Evolutionary conservation across 2,113 vertebrate species (phyloP), one percentile per base, ranked within the genome.

Genomic region (Eptesicus fuscus): DNA sequence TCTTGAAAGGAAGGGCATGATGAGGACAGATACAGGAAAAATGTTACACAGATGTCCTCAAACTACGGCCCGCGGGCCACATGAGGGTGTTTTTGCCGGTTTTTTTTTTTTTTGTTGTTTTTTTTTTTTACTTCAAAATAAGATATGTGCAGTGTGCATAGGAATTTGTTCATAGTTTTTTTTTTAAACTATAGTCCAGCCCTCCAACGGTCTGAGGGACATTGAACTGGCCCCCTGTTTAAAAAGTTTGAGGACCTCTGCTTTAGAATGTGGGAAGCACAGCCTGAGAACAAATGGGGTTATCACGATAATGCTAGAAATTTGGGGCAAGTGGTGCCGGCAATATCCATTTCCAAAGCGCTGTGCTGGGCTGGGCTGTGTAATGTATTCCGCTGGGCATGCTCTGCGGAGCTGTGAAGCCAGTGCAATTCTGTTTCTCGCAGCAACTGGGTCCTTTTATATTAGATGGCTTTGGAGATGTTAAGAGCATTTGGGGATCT

Each of bases 381-480:
- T 80, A 76, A 95, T 87, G 76, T 91, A 94, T 95, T 97, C 96
- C 83, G 0, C 94, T n/a, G 94, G 96, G 96, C 95, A 94, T 44
- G 93, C 84, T 94, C 94, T 2, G 76, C 2, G 73, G 86, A 76
- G 94, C 93, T 84, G 51, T 35, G 95, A 93, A 96, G 94, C 78
- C 94, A 17, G 53, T 35, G 85, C 90, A 47, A 7, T 83, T 89
- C 91, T 76, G 91, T 96, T 96, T 94, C 97, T 97, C 4, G 32
- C 92, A 96, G 96, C 96, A 78, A 95, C 91, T 74, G 94, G 97
- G 73, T 69, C 90, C 97, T 97, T 97, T 96, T 96, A 94, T 97
- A 92, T 96, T 94, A 95, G 91, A 93, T 95, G 90, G 94, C 94
- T 97, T 96, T 97, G 93, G 95, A 97, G 95, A 97, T 97, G 96